Percentiles rank a stretch among this genome's conserved stretches.
Conservation (phyloP, 2,113 vertebrate species). For the Calidris pugnax region DNA sequence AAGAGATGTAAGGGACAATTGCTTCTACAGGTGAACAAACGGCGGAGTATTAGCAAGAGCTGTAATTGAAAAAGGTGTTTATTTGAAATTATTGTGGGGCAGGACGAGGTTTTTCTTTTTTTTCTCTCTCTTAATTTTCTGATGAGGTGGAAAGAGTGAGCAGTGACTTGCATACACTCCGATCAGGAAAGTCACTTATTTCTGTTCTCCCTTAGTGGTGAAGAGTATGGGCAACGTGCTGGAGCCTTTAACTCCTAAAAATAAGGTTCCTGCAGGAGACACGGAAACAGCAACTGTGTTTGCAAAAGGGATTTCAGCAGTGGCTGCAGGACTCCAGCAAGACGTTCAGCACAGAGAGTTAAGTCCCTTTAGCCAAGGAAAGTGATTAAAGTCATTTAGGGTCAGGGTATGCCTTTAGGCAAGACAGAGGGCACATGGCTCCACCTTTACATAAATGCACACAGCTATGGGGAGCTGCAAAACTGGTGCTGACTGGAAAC, state of each 20-base stretch:
- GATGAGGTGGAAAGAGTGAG: conserved; percentile 49
- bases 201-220: not conserved
- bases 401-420: not conserved
- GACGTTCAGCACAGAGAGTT: not conserved
- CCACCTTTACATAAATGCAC: not conserved
- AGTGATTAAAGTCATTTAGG: not conserved
- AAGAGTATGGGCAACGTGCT: not conserved
- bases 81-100: conserved; percentile 11
- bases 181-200: not conserved
- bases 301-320: not conserved
- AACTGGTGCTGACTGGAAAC: not conserved
- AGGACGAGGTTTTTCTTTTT: not conserved
- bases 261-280: not conserved
- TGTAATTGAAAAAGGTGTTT: conserved; percentile 16
- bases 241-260: not conserved
- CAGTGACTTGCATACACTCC: conserved; percentile 15
- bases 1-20: not conserved
- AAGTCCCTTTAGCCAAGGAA: not conserved
- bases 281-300: not conserved
- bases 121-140: conserved; percentile 7
- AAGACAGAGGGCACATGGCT: not conserved
- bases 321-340: not conserved
- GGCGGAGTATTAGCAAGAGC: not conserved
- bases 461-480: not conserved
- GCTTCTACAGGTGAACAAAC: conserved; percentile 55